phyloP scores from a whole-genome alignment of 2,888 invertebrate species.

The Isotomurus palustris region DNA sequence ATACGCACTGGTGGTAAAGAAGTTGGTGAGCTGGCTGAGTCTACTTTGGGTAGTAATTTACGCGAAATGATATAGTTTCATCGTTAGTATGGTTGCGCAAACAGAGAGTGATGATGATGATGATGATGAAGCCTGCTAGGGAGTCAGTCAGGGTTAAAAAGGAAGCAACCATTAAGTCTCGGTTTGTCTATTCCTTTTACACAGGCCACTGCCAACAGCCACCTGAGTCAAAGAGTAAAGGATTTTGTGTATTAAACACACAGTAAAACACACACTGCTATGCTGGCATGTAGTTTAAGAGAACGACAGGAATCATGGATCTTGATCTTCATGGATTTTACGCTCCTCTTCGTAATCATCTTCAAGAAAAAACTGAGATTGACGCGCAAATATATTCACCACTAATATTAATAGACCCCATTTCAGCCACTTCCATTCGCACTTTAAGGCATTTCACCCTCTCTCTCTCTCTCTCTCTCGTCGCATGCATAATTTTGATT shows the following conservation, averaged over 20 bases:
- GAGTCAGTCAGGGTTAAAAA: slow-evolving; percentile 9
- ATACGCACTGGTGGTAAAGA: too few species aligned
- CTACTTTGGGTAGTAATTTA: too few species aligned
- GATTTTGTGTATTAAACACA: not conserved
- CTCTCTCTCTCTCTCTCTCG: too few species aligned
- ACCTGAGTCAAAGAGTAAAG: not conserved
- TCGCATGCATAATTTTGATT: too few species aligned
- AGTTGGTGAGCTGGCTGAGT: too few species aligned
- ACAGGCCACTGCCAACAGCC: not conserved
- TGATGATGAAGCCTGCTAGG: not conserved
- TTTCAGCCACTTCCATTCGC: not conserved
- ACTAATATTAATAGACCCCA: not conserved
- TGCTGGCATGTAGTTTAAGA: not conserved
- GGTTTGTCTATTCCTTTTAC: not conserved
- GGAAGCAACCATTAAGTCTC: slow-evolving; percentile 9
- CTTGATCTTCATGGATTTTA: slow-evolving; percentile 13
- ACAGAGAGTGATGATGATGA: too few species aligned
- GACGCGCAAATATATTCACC: not conserved
- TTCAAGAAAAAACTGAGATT: not conserved
- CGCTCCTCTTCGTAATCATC: not conserved
- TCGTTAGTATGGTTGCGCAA: too few species aligned
- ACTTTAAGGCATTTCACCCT: too few species aligned
- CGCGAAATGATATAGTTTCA: too few species aligned
- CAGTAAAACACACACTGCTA: not conserved
- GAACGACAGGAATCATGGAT: slow-evolving; percentile 17